Evolutionary conservation across 1,140 invertebrate genomes (phyloP), one percentile per base, ranked within the genome.

Genomic region (Drosophila erecta): DNA sequence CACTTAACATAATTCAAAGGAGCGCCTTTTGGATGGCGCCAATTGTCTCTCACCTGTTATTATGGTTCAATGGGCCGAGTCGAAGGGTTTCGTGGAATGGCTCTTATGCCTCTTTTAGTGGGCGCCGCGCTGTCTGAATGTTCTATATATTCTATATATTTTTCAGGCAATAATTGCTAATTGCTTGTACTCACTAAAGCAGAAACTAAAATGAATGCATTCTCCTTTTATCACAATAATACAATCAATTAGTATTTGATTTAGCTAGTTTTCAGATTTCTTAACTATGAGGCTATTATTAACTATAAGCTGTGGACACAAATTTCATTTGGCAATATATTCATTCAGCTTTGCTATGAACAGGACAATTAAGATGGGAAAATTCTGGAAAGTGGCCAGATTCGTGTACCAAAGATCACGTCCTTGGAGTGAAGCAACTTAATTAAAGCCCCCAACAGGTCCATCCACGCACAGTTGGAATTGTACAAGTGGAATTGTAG

Each of bases 1-100:
- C 27, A 86, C 79, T 79, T 83, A 81, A 59, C 81, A 81, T 76
- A 83, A 76, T 71, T 86, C 81, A 86, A 80, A 75, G 50, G 50
- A 53, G 49, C 50, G 59, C 67, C 70, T 44, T 27, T 47, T 67
- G 54, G 54, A 43, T 70, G 81, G 67, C 77, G 64, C 77, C 81
- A 47, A 41, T 43, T 35, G 44, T 17, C 64, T 41, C 20, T 51
- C 38, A 70, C 66, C 66, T 70, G 50, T 22, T 47, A 58, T n/a
- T 47, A 58, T n/a, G 64, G 62, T 51, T 40, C 30, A 41, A 43
- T 37, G 47, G 47, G 27, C 49, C 60, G 10, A 12, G 49, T 30
- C 27, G 27, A 27, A 20, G 47, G 47, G 17, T 11, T 49, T 15
- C 47, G 27, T 14, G 17, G 4, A 12, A 15, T 1, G 22, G 5